Percentiles rank a stretch among this genome's conserved stretches.
Evolutionary conservation across 1,140 invertebrate species (phyloP).

Genomic region (Bombus huntii): DNA sequence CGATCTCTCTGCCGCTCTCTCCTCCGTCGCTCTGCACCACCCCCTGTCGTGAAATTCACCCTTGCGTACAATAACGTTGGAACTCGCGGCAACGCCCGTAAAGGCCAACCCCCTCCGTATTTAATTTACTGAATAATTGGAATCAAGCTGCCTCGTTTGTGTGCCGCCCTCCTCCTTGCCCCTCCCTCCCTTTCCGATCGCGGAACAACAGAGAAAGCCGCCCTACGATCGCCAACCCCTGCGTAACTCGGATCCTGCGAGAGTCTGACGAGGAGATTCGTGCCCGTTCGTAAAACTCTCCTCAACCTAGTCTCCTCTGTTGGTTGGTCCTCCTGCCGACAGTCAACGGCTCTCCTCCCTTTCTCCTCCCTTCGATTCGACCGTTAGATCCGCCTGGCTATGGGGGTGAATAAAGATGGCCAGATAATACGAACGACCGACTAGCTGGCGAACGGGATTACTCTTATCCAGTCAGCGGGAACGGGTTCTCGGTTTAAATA

Average conservation of each 20-base stretch:
- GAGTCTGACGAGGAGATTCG: slow-evolving; percentile 81
- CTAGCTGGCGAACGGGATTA: slow-evolving; percentile 65
- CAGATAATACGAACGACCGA: slow-evolving; percentile 74
- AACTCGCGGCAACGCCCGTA: slow-evolving; percentile 67
- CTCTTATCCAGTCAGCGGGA: slow-evolving; percentile 14
- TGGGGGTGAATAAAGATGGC: slow-evolving; percentile 78
- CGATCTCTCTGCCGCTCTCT: too few relatives aligned
- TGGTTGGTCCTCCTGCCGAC: neutral
- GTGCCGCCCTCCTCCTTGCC: slow-evolving; percentile 45
- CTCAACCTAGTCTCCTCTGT: slow-evolving; percentile 57
- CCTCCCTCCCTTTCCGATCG: slow-evolving; percentile 16
- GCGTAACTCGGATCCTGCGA: slow-evolving; percentile 71
- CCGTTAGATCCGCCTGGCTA: neutral
- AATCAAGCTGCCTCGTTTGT: slow-evolving; percentile 82
- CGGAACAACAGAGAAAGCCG: slow-evolving; percentile 60
- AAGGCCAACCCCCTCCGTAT: slow-evolving; percentile 75
- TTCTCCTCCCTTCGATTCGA: slow-evolving; percentile 14
- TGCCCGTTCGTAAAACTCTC: slow-evolving; percentile 78
- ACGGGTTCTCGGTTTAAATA: slow-evolving; percentile 7
- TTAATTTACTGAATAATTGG: slow-evolving; percentile 84
- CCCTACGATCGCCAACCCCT: slow-evolving; percentile 70
- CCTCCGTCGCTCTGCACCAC: slow-evolving; percentile 2
- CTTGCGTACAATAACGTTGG: slow-evolving; percentile 53
- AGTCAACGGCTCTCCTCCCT: neutral
- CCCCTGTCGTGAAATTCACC: slow-evolving; percentile 59